A percentile compares a stretch with the other conserved stretches of the same genome.
Evolutionary conservation across 2,797 vertebrate genomes (phyloP).

Genomic region (Australoheros facetus): DNA sequence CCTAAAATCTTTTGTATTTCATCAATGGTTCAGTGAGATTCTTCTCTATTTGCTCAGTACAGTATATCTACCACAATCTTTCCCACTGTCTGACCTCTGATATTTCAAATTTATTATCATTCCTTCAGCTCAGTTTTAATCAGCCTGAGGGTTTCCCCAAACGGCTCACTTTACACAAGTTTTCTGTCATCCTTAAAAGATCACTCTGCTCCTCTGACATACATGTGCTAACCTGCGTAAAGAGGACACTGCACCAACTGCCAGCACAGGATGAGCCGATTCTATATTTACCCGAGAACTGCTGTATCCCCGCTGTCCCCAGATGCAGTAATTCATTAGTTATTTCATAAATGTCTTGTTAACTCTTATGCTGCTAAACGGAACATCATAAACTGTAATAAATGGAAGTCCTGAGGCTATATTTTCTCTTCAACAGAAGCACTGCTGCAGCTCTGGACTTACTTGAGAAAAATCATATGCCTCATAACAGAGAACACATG

Average conservation of each 20-base stretch:
- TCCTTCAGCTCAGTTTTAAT: conserved; percentile 1
- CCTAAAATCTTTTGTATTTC: background rate
- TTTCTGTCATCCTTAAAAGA: conserved; percentile 12
- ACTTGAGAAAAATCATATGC: conserved; percentile 31
- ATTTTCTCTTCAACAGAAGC: conserved; percentile 46
- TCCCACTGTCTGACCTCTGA: conserved; percentile 1
- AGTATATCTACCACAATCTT: background rate
- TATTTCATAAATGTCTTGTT: conserved; percentile 67
- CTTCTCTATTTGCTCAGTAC: background rate
- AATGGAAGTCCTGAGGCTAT: conserved; percentile 49
- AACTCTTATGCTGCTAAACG: conserved; percentile 60
- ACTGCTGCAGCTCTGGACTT: conserved; percentile 42
- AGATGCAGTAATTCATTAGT: conserved; percentile 48
- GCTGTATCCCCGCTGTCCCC: conserved; percentile 5
- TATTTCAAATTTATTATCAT: conserved; percentile 2
- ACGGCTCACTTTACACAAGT: conserved; percentile 6
- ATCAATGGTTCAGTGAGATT: background rate
- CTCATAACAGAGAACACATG: conserved; percentile 5
- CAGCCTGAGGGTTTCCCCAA: conserved; percentile 10
- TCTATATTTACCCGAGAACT: conserved; percentile 33
- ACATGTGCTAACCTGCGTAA: conserved; percentile 32
- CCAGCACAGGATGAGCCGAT: background rate
- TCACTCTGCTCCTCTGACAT: conserved; percentile 24
- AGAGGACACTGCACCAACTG: conserved; percentile 46
- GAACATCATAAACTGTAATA: conserved; percentile 62